Evolutionary conservation across 2,888 invertebrate species (phyloP).

Genomic region (Shargacucullia verbasci): DNA sequence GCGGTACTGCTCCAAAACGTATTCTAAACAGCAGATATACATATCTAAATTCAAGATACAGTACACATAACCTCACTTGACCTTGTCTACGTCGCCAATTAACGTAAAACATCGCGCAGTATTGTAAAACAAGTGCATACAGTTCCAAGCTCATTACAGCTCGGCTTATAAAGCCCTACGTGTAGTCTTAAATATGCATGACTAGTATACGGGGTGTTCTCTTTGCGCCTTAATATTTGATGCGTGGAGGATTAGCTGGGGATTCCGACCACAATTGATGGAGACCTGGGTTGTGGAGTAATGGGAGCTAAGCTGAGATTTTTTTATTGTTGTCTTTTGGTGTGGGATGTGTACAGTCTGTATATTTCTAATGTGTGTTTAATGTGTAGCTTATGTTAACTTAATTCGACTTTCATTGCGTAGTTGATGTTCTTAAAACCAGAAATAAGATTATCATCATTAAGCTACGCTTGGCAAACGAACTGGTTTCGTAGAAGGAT

Average conservation of each 20-base stretch:
- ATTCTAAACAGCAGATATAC: too few relatives aligned
- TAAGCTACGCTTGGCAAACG: too few relatives aligned
- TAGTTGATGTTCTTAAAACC: too few relatives aligned
- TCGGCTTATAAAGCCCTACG: conserved; percentile 76
- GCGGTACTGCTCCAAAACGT: too few relatives aligned
- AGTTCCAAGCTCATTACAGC: conserved; percentile 71
- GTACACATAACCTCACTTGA: conserved; percentile 38
- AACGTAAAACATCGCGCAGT: conserved; percentile 24
- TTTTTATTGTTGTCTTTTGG: not conserved
- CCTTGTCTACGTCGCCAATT: conserved; percentile 39
- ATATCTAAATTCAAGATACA: too few relatives aligned
- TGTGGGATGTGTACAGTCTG: too few relatives aligned
- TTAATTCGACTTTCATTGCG: too few relatives aligned
- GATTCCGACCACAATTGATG: conserved; percentile 12
- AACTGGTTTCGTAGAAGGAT: too few relatives aligned
- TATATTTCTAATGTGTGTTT: too few relatives aligned
- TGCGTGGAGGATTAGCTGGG: conserved; percentile 21
- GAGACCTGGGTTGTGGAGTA: conserved; percentile 9
- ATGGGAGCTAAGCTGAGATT: conserved; percentile 1
- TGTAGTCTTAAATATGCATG: conserved; percentile 77
- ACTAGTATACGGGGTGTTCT: conserved; percentile 62
- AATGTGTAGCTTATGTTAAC: too few relatives aligned
- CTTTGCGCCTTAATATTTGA: conserved; percentile 28
- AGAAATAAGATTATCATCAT: too few relatives aligned
- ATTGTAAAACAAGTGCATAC: conserved; percentile 41